Percentiles rank a stretch among this genome's conserved stretches.
Evolutionary conservation across 2,888 invertebrate species (phyloP).

Genomic region (Leptothorax acervorum): DNA sequence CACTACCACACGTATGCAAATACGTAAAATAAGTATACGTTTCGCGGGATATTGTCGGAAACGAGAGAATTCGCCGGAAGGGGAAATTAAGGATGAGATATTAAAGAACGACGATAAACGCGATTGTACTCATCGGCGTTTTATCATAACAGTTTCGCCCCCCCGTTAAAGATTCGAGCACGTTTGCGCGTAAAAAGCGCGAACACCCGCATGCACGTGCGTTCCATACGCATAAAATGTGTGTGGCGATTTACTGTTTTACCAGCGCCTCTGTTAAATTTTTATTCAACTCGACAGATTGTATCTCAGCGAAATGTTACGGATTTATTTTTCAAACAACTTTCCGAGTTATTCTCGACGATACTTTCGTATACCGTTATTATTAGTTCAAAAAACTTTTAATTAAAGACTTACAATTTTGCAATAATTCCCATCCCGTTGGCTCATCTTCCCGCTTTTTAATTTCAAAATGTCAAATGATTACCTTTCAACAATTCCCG

Average conservation of each 20-base stretch:
- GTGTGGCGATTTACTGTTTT: not conserved
- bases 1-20: constrained; percentile 12
- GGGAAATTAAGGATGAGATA: not conserved
- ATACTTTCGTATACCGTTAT: not conserved
- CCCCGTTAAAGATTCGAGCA: not conserved
- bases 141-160: not conserved
- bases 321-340: not conserved
- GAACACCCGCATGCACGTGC: not conserved
- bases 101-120: not conserved
- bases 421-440: not conserved
- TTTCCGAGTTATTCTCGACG: not conserved
- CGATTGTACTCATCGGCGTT: not conserved
- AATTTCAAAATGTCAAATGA: constrained; percentile 8
- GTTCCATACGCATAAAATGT: not conserved
- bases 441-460: not conserved
- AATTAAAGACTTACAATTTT: not conserved
- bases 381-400: not conserved
- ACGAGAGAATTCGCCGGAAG: not conserved
- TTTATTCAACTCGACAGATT: not conserved
- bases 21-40: not conserved
- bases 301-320: not conserved
- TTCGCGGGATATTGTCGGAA: not conserved
- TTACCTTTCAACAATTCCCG: not conserved
- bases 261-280: not conserved
- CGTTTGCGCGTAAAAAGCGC: not conserved